Conservation (phyloP, 2,888 invertebrate species). For the Matsumyia berberina region DNA sequence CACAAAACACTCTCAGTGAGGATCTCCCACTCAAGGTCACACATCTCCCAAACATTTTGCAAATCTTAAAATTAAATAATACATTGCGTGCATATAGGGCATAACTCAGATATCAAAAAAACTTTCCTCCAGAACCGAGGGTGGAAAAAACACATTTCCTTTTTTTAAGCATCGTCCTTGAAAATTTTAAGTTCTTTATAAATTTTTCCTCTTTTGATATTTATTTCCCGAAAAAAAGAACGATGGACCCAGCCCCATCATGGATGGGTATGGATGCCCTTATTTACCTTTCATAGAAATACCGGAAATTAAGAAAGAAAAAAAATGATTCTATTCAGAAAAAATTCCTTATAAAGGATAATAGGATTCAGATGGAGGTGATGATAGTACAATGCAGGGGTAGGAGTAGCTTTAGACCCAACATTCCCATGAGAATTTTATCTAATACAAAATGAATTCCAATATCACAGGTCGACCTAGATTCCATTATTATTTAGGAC, state of each 20-base stretch:
- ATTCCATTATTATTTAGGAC: conserved; percentile 27
- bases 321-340: conserved; percentile 33
- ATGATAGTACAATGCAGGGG: neutral
- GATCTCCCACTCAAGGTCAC: neutral
- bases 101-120: neutral
- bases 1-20: too few species aligned
- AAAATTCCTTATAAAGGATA: conserved; percentile 24
- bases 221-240: neutral
- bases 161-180: neutral
- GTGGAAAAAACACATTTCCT: neutral
- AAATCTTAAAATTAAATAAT: conserved; percentile 7
- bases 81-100: neutral
- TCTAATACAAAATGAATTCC: conserved; percentile 41
- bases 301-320: conserved; percentile 8
- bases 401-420: neutral
- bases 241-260: neutral
- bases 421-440: conserved; percentile 37
- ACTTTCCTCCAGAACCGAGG: too few species aligned
- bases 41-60: neutral
- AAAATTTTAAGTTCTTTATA: conserved; percentile 18
- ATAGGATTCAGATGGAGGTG: conserved; percentile 39
- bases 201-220: neutral
- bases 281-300: conserved; percentile 5
- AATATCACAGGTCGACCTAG: conserved; percentile 40
- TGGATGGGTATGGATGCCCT: too few species aligned